These are phyloP conservation scores for Linurgus olivaceus DNA, from an alignment of 2,797 vertebrate genomes.

Conservation along the genomic window DNA sequence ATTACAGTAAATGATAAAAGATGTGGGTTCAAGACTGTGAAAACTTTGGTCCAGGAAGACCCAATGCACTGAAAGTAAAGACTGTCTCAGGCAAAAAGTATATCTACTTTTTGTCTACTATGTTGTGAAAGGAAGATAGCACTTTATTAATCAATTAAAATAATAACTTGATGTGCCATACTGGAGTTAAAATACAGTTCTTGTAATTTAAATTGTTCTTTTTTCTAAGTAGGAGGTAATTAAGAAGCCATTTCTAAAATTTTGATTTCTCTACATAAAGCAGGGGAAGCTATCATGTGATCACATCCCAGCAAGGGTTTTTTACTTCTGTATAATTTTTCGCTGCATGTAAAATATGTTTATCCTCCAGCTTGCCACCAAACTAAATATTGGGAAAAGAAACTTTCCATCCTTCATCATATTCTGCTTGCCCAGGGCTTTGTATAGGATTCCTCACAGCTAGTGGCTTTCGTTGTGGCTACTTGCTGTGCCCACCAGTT, in stretches of 20 bases:
- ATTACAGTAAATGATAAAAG: not conserved
- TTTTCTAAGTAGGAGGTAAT: not conserved
- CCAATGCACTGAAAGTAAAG: not conserved
- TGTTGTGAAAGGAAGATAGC: not conserved
- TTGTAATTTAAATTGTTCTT: not conserved
- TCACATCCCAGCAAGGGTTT: not conserved
- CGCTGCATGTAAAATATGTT: not conserved
- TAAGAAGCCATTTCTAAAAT: not conserved
- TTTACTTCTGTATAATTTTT: not conserved
- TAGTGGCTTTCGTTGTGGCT: not conserved
- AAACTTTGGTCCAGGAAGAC: not conserved
- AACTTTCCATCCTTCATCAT: not conserved
- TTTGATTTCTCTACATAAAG: not conserved
- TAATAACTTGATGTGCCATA: not conserved
- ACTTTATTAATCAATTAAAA: not conserved
- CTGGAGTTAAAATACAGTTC: not conserved
- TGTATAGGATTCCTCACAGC: not conserved
- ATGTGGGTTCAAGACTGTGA: not conserved
- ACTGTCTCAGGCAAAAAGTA: not conserved
- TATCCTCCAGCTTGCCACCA: not conserved
- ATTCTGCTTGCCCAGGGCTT: not conserved
- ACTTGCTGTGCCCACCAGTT: not conserved
- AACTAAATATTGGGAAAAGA: not conserved
- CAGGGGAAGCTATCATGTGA: not conserved
- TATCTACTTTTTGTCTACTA: not conserved